Evolutionary conservation across 2,797 vertebrate genomes (phyloP).

Genomic region (Syncerus caffer): DNA sequence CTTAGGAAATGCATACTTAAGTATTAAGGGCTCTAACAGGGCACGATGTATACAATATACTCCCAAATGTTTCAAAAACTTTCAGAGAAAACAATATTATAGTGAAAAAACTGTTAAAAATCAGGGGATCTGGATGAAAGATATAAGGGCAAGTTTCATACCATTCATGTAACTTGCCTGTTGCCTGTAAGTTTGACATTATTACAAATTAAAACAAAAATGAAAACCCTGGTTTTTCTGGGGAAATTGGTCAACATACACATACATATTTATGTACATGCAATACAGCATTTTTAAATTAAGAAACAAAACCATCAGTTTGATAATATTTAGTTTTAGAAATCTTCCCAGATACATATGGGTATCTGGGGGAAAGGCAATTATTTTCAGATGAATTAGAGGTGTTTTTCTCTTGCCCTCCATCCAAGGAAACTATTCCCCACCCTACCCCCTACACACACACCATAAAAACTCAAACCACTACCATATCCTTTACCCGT

Average conservation of each 20-base stretch:
- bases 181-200: background rate
- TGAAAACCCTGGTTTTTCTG: background rate
- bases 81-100: background rate
- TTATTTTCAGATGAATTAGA: slow-evolving; percentile 13
- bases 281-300: background rate
- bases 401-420: background rate
- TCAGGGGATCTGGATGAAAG: background rate
- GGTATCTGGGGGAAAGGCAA: background rate
- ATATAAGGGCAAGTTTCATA: background rate
- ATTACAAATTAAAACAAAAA: background rate
- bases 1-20: slow-evolving; percentile 23
- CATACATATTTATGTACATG: background rate
- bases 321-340: slow-evolving; percentile 28
- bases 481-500: background rate
- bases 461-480: background rate
- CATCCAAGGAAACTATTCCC: background rate
- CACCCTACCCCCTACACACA: background rate
- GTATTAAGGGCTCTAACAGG: background rate
- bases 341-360: background rate
- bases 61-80: background rate
- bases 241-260: background rate
- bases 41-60: background rate
- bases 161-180: background rate
- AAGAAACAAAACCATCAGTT: background rate
- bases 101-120: background rate